phyloP scores from a whole-genome alignment of 2,113 vertebrate species.

The human (Homo sapiens) region DNA sequence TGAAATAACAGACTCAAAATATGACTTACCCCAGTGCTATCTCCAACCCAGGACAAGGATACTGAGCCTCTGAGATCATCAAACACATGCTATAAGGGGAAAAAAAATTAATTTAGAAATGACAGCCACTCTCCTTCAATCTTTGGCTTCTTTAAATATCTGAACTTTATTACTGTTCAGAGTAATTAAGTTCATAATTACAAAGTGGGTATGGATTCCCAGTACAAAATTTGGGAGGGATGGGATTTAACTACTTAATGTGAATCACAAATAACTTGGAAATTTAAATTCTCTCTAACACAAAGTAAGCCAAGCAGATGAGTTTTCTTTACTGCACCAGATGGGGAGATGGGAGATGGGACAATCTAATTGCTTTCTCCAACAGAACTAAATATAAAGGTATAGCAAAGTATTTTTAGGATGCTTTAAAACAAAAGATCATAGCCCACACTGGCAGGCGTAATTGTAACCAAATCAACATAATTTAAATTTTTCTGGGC shows the following conservation, averaged over 20 bases:
- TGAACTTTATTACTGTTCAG: conserved; percentile 26
- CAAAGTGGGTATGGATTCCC: conserved; percentile 4
- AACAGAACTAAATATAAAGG: conserved; percentile 70
- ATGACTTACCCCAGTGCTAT: conserved; percentile 93
- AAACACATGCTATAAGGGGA: conserved; percentile 84
- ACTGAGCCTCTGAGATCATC: conserved; percentile 92
- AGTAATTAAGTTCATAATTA: conserved; percentile 51
- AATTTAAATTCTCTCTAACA: conserved; percentile 53
- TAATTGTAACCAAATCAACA: conserved; percentile 66
- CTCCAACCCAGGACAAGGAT: conserved; percentile 95
- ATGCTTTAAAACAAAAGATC: conserved; percentile 66
- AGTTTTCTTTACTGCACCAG: conserved; percentile 56
- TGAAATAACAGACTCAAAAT: conserved; percentile 14
- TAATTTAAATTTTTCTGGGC: conserved; percentile 45
- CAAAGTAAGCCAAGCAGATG: conserved; percentile 57
- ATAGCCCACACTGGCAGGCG: conserved; percentile 62
- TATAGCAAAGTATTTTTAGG: conserved; percentile 62
- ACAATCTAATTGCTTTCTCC: conserved; percentile 62
- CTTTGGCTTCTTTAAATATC: conserved; percentile 26
- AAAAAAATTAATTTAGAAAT: conserved; percentile 55
- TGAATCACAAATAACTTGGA: conserved; percentile 54
- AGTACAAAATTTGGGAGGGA: conserved; percentile 58
- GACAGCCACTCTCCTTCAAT: not conserved
- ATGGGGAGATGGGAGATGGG: conserved; percentile 38
- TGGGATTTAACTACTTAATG: conserved; percentile 49